These are phyloP conservation scores for Nowickia ferox DNA, from an alignment of 2,888 invertebrate species.

Conservation along the genomic window DNA sequence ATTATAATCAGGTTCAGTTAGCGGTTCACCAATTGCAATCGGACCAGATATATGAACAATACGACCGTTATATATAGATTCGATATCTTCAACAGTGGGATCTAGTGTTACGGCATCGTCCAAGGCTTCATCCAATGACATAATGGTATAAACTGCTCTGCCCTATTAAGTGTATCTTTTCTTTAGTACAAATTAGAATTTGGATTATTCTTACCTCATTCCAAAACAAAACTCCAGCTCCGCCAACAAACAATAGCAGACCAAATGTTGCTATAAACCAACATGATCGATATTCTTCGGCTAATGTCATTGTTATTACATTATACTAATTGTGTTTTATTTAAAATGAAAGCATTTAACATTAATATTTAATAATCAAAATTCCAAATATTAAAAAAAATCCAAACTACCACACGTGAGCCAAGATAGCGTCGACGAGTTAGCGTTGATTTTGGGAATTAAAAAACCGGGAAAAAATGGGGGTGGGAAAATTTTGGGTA, in stretches of 20 bases:
- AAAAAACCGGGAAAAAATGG: too few species aligned
- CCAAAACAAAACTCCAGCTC: conserved; percentile 90
- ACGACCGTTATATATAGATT: conserved; percentile 88
- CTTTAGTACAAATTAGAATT: background rate
- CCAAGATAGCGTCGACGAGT: too few species aligned
- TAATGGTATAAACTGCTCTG: conserved; percentile 90
- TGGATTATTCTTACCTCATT: conserved; percentile 87
- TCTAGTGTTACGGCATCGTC: conserved; percentile 85
- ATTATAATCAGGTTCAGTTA: conserved; percentile 93
- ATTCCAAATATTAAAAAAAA: background rate
- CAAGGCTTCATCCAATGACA: conserved; percentile 90
- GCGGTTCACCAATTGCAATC: conserved; percentile 89
- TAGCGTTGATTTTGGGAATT: too few species aligned
- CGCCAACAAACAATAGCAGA: conserved; percentile 86
- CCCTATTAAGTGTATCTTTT: conserved; percentile 84
- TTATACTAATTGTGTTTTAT: background rate
- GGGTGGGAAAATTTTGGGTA: too few species aligned
- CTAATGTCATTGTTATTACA: conserved; percentile 74
- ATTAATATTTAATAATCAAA: background rate
- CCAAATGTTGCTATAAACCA: conserved; percentile 90
- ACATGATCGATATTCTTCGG: conserved; percentile 79
- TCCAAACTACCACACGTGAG: too few species aligned
- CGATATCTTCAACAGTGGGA: conserved; percentile 88
- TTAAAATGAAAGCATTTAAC: background rate
- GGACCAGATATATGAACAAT: conserved; percentile 91